Evolutionary conservation across 1,140 invertebrate genomes (phyloP), one percentile per base, ranked within the genome.

Genomic region (Solen grandis): DNA sequence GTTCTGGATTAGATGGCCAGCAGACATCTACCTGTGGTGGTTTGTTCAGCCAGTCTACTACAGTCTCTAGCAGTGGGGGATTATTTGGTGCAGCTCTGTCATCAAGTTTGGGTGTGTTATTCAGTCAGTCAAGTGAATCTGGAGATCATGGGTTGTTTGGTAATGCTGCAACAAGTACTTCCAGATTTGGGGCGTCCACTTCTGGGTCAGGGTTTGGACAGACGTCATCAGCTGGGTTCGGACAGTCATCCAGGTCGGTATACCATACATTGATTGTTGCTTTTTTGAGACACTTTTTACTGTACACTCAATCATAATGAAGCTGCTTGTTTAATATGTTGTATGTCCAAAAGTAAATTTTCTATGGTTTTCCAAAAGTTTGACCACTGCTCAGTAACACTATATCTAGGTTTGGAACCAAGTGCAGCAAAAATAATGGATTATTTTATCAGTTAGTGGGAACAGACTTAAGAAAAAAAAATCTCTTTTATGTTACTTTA

Each of bases 21-120:
- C 46, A 41, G 3, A 46, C 65, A 25, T 27, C 72, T 14, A 19
- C 66, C 10, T n/a, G 54, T 5, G 25, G 29, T 22, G 46, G 69
- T 25, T 62, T 82, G 19, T 84, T 84, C 83, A 81, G 80, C 16
- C 62, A 74, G 29, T 3, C 72, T 22, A 36, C 78, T 13, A 27
- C 66, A 5, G 27, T 59, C 46, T 13, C 63, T 1, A 54, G 16
- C 50, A 16, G 66, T 25, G 36, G 35, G 31, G 29, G 41, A 25
- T 25, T 73, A 16, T 82, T 78, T 73, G 65, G 72, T 2, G 63
- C 70, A 59, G 16, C 77, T 8, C 1, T 66, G n/a, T 46, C 80
- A 60, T 38, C 73, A n/a, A 36, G 31, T 1, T 33, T 22, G 19
- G 52, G 36, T 5, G 33, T 55, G 63, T n/a, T 83, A 25, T 83